Conservation (phyloP, 2,888 invertebrate genomes). For the Megastigmus dorsalis region DNA sequence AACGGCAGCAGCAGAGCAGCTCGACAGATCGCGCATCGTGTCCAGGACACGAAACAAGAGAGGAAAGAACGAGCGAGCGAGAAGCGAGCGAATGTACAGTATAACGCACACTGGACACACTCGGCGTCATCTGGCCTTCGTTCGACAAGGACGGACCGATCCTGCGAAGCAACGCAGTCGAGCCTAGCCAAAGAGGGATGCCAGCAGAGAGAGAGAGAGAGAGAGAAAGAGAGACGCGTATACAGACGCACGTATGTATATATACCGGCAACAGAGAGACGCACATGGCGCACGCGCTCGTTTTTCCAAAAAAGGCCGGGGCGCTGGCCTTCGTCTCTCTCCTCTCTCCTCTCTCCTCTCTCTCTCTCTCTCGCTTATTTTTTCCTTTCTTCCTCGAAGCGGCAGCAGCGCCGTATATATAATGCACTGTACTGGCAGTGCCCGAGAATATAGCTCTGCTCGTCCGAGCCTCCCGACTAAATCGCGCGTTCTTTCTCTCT, state of each 20-base stretch:
- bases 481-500: too few species aligned
- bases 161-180: neutral
- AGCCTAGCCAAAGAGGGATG: constrained; percentile 22
- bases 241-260: too few species aligned
- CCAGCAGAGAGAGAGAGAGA: too few species aligned
- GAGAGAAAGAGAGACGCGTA: too few species aligned
- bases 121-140: constrained; percentile 61
- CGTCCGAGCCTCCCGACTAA: too few species aligned
- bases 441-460: too few species aligned
- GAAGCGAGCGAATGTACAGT: too few species aligned
- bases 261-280: neutral
- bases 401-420: neutral
- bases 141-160: constrained; percentile 21
- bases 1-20: too few species aligned
- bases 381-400: too few species aligned
- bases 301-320: constrained; percentile 25
- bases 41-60: constrained; percentile 8
- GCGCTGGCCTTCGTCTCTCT: constrained; percentile 6
- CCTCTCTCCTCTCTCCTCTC: constrained; percentile 5
- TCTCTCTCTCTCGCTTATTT: neutral
- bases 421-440: too few species aligned
- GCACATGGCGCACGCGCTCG: constrained; percentile 1
- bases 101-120: constrained; percentile 15
- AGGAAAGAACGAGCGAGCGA: constrained; percentile 2
- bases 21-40: neutral